A percentile compares a stretch with the other conserved stretches of the same genome.
phyloP scores from a whole-genome alignment of 2,797 vertebrate species.

The Zonotrichia albicollis region DNA sequence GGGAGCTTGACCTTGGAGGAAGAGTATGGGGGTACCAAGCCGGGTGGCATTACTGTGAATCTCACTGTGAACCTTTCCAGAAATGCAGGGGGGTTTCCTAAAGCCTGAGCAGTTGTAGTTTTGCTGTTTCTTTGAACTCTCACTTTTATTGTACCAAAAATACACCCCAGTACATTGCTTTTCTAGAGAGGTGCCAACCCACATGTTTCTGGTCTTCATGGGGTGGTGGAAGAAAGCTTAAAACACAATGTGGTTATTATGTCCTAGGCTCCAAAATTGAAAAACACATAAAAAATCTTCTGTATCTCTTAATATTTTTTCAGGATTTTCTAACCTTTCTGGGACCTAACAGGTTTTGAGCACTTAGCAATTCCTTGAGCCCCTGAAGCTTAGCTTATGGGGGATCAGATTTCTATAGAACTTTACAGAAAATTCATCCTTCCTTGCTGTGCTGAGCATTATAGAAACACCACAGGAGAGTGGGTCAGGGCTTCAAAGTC shows the following conservation, averaged over 20 bases:
- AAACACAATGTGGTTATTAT: background rate
- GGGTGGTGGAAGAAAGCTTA: background rate
- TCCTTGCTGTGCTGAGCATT: background rate
- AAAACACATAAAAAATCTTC: background rate
- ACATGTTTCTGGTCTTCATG: background rate
- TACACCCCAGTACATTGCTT: background rate
- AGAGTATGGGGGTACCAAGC: background rate
- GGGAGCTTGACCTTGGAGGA: background rate
- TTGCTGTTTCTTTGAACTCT: background rate
- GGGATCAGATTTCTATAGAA: background rate
- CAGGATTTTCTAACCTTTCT: background rate
- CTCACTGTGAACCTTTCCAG: background rate
- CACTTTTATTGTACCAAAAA: background rate
- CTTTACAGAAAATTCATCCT: background rate
- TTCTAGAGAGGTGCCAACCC: background rate
- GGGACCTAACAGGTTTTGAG: background rate
- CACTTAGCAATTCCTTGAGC: background rate
- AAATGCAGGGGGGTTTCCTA: background rate
- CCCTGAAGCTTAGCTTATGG: background rate
- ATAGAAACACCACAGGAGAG: background rate
- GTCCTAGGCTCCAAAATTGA: background rate
- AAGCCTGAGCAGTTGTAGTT: background rate
- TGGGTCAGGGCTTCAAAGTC: background rate
- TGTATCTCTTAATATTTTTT: background rate
- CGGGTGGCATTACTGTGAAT: background rate